Evolutionary conservation across 2,888 invertebrate genomes (phyloP).

Genomic region (Thecophora atra): DNA sequence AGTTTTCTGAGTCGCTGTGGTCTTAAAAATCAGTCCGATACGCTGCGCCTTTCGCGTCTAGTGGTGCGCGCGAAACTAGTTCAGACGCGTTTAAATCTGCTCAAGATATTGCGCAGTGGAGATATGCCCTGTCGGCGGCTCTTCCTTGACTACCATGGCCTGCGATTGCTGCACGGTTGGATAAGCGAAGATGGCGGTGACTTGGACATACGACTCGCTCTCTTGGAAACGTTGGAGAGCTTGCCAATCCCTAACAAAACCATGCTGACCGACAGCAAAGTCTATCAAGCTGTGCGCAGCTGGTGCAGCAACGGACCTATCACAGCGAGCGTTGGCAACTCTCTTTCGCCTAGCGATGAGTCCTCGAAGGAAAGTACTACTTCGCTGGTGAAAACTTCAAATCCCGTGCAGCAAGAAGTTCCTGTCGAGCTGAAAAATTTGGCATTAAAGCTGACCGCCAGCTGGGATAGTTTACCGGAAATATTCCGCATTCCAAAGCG

Average conservation of each 20-base stretch:
- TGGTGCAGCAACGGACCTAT: conserved; percentile 72
- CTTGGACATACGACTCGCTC: conserved; percentile 71
- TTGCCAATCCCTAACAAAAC: conserved; percentile 94
- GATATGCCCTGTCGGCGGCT: conserved; percentile 85
- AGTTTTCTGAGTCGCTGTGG: conserved; percentile 80
- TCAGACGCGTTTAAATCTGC: conserved; percentile 77
- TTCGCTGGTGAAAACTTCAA: conserved; percentile 30
- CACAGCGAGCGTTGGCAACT: conserved; percentile 38
- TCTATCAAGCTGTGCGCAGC: conserved; percentile 83
- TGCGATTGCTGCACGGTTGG: conserved; percentile 91
- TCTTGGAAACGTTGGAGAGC: conserved; percentile 81
- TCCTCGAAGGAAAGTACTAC: conserved; percentile 46
- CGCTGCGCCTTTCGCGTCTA: conserved; percentile 86
- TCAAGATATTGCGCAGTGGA: conserved; percentile 81
- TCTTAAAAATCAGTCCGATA: conserved; percentile 89
- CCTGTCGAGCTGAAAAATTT: conserved; percentile 53
- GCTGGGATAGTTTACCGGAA: conserved; percentile 65
- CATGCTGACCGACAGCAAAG: conserved; percentile 90
- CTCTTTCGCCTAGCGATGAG: conserved; percentile 46
- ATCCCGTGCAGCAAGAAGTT: conserved; percentile 39
- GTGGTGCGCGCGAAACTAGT: conserved; percentile 91
- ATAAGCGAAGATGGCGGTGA: conserved; percentile 75
- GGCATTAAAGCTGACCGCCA: conserved; percentile 51
- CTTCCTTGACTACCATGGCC: conserved; percentile 93
- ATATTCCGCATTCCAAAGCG: conserved; percentile 93